Evolutionary conservation across 2,888 invertebrate species (phyloP), one percentile per base, ranked within the genome.

Genomic region (Stenodema calcarata): DNA sequence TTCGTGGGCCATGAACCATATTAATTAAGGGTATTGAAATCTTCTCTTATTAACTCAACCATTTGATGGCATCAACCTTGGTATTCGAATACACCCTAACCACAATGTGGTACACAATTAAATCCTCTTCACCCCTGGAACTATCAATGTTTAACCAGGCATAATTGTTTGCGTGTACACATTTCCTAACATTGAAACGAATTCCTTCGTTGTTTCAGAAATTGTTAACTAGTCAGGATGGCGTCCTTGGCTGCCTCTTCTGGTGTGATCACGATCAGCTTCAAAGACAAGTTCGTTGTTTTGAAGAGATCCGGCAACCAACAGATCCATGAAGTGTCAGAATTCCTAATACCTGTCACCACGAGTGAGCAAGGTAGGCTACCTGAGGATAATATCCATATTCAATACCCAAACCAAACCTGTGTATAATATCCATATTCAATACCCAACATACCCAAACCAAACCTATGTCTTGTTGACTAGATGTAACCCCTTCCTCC

Each of bases 241-340:
- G 86, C 79, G 7, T 54, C 86, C 12, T 50, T 86, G 86, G 14
- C 54, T 1, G 76, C 62, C 14, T 86, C 79, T 23, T 27, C 50
- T 3, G 23, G 41, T 12, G n/a, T 28, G 0, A 11, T 86, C 16
- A 27, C 79, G 0, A 11, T 86, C 6, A 54, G 44, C 18, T 86
- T 79, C 41, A 18, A n/a, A 1, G 41, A 30, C 70, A 82, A 82
- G 23, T 9, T 78, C 9, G 30, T 75, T 16, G 28, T 73, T 41
- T 70, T 73, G 18, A 70, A 42, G 16, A 69, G 70, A 42, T 18
- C 35, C 0, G 16, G 35, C n/a, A 0, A 18, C 7, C n/a, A 42
- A 4, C 23, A 27, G 23, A 6, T 54, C 12, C 30, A 14, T 9
- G 54, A 81, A 16, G 81, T 7, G 7, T 30, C 23, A 50, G 62